Conservation (phyloP, 2,888 invertebrate species). For the Andricus curvator region DNA sequence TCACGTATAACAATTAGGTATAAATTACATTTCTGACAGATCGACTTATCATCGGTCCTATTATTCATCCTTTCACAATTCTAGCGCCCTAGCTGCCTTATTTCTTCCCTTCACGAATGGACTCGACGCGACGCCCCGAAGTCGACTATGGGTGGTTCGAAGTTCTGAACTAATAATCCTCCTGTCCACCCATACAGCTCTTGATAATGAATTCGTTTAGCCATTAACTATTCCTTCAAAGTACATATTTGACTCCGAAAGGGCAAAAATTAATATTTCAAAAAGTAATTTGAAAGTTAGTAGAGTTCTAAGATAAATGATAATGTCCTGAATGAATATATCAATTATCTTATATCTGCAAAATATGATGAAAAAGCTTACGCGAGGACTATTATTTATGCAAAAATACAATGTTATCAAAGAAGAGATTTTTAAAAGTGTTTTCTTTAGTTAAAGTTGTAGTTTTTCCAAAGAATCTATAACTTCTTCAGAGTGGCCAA, state of each 20-base stretch:
- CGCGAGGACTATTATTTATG: too few relatives aligned
- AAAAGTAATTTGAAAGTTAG: neutral
- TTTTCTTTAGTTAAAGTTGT: too few relatives aligned
- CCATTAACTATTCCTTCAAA: neutral
- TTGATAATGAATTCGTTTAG: constrained; percentile 18
- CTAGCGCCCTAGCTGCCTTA: constrained; percentile 30
- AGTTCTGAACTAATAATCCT: constrained; percentile 27
- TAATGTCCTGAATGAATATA: neutral
- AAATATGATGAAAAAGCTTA: too few relatives aligned
- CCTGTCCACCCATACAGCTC: constrained; percentile 21
- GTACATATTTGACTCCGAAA: neutral
- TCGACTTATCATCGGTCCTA: constrained; percentile 60
- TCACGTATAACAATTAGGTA: constrained; percentile 60
- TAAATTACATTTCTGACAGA: constrained; percentile 60
- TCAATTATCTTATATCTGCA: neutral
- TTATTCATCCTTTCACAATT: constrained; percentile 57
- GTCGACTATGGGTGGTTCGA: constrained; percentile 6
- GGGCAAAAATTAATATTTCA: neutral
- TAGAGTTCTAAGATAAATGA: neutral
- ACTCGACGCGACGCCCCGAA: neutral
- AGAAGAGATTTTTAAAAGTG: too few relatives aligned
- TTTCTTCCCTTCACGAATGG: constrained; percentile 13
- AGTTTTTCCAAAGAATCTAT: too few relatives aligned
- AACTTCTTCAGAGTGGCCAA: too few relatives aligned
- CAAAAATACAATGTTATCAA: too few relatives aligned